Evolutionary conservation across 2,113 vertebrate genomes (phyloP), one percentile per base, ranked within the genome.

Genomic region (Riparia riparia): DNA sequence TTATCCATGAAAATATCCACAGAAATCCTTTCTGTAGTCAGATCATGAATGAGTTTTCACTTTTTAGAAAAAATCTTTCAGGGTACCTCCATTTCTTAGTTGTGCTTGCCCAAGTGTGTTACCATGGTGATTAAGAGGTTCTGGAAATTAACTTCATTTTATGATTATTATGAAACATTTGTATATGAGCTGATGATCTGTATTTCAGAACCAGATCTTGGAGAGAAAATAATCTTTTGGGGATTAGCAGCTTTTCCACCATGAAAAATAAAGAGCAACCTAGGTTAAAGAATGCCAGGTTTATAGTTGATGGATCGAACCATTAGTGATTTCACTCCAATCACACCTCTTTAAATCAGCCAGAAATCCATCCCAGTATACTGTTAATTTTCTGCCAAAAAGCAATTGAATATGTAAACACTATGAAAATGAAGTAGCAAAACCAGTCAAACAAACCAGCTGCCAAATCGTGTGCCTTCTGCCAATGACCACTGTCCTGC

Each of bases 111-210:
- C 49, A 54, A 81, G 47, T 74, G 34, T 66, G 92, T 96, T 94
- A 42, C 96, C 79, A 94, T 95, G 76, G 95, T 53, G 76, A 96
- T 88, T 58, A 83, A 31, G 37, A 92, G 56, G 77, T 41, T 74
- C 64, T 81, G 85, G 51, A 86, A 94, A 94, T 94, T 83, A 89
- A 84, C 56, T 95, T 86, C 14, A 1, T 3, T 90, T 96, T 84
- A 71, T 89, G 85, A 74, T 83, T 81, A 56, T 32, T 90, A 47
- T 92, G 56, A 56, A 86, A 61, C 57, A 53, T 66, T 89, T 31
- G 12, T 42, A 19, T 61, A 12, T 56, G 85, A 96, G 53, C 44
- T 60, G 72, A 58, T 56, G 68, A 86, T 51, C 51, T 70, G 18
- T 45, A 24, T 70, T 94, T 89, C 47, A 74, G 51, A 88, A 90